Base-by-base conservation (phyloP, 2,113 vertebrate species). In the Bothrops jararaca region DNA sequence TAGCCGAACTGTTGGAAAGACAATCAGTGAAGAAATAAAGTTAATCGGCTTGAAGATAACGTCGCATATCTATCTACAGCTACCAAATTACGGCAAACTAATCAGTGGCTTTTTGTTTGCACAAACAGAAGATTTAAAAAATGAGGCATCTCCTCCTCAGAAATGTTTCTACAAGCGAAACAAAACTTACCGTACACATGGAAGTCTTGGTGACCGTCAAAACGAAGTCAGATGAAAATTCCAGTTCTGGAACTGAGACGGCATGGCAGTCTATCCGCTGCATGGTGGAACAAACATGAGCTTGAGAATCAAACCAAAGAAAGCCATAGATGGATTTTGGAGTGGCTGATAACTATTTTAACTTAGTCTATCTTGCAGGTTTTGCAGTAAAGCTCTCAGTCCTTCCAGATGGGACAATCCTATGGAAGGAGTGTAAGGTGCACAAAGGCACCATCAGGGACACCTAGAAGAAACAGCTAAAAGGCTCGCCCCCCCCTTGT, bases 201-300 rank as follows among this genome's bases (percentile, higher is more conserved):
- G 98, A 97, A 90, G 97, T 98, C 53, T 91, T 95, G 52, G 97
- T 98, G 90, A 99, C 97, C 96, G 96, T 97, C 95, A 99, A 94
- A 89, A 97, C 97, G 96, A 99, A 99, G 95, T 99, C 98, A 12
- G 98, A 97, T 53, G 97, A 95, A 96, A 99, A 99, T 95, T 99
- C 98, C 95, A 99, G 96, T 94, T 98, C 99, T 90, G 98, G 97
- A 91, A 98, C 93, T 58, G 97, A 96, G 29, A 98, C 97, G 18
- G 54, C 96, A 94, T 98, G 98, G 94, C 99, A 99, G 97, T 99
- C 95, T 1, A 99, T 97, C 12, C 29, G 98, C 99, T 99, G 97
- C 69, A 2, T 42, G 89, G 90, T 22, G 89, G 91, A 53, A 34
- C 86, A 89, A 5, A 91, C 64, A 24, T 69, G 80, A 42, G 24